Conservation (phyloP, 2,888 invertebrate genomes). For the Netelia inedita region DNA sequence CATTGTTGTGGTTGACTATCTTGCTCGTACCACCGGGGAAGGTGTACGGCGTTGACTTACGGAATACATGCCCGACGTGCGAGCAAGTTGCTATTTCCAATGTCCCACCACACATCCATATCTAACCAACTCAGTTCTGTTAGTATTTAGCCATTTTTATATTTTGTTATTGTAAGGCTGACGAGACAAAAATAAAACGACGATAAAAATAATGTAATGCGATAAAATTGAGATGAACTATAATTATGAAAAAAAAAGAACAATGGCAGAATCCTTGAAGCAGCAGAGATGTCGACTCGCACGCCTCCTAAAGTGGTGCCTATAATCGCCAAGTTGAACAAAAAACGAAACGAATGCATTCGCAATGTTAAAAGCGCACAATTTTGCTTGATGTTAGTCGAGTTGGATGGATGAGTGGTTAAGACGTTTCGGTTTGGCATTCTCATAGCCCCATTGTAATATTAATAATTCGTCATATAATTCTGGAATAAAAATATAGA, state of each 20-base stretch:
- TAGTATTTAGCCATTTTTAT: constrained; percentile 80
- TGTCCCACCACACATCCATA: constrained; percentile 99
- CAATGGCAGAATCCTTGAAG: background rate
- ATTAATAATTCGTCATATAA: constrained; percentile 43
- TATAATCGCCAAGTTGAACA: constrained; percentile 46
- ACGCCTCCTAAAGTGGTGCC: constrained; percentile 75
- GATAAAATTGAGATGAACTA: constrained; percentile 41
- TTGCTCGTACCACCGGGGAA: constrained; percentile 99
- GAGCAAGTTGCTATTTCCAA: constrained; percentile 98
- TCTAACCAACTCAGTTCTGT: constrained; percentile 88
- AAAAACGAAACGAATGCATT: constrained; percentile 60
- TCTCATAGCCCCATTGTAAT: constrained; percentile 28
- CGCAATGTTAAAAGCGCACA: constrained; percentile 64
- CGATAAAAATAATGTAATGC: constrained; percentile 46
- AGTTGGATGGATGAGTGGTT: constrained; percentile 85
- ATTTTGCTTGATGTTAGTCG: constrained; percentile 79
- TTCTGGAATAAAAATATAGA: constrained; percentile 54
- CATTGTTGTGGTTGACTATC: constrained; percentile 99
- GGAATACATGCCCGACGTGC: constrained; percentile 98
- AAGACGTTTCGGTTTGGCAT: constrained; percentile 74
- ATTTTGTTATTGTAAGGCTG: constrained; percentile 37
- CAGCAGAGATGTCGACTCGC: background rate
- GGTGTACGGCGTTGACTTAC: constrained; percentile 98
- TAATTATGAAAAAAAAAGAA: constrained; percentile 4
- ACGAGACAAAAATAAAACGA: constrained; percentile 25